Conservation (phyloP, 2,888 invertebrate species). For the Caenorhabditis sp. region DNA sequence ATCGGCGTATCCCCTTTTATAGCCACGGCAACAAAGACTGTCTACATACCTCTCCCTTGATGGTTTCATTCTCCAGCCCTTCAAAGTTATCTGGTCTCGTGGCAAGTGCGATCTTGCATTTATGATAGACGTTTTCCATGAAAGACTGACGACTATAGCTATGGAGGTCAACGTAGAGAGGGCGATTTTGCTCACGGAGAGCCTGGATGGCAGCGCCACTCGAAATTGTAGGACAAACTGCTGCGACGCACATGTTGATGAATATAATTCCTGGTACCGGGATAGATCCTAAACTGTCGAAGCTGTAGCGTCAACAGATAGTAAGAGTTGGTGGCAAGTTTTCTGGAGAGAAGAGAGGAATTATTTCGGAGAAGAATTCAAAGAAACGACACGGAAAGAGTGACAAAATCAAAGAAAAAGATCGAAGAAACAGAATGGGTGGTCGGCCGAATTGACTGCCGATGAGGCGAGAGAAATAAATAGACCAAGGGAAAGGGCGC, state of each 20-base stretch:
- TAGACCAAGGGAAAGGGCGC: conserved; percentile 30
- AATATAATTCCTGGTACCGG: conserved; percentile 19
- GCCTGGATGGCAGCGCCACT: not conserved
- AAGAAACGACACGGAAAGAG: conserved; percentile 6
- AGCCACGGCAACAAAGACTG: not conserved
- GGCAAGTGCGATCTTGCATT: conserved; percentile 6
- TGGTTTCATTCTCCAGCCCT: conserved; percentile 30
- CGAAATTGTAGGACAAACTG: not conserved
- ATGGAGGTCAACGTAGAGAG: conserved; percentile 26
- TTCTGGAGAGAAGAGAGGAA: conserved; percentile 40
- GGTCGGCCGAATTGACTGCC: conserved; percentile 23
- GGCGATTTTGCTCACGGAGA: not conserved
- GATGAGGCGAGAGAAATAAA: conserved; percentile 12
- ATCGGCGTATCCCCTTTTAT: conserved; percentile 33
- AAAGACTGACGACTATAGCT: conserved; percentile 30
- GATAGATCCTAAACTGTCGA: not conserved
- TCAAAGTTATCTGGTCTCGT: conserved; percentile 39
- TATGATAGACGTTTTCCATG: conserved; percentile 33
- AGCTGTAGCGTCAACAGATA: not conserved
- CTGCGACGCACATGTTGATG: conserved; percentile 41
- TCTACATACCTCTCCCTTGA: conserved; percentile 44
- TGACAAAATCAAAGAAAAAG: conserved; percentile 1
- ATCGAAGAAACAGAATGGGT: conserved; percentile 6
- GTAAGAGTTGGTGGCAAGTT: conserved; percentile 35
- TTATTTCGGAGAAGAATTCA: not conserved